phyloP scores from a whole-genome alignment of 2,888 invertebrate species.

The Diogma glabrata region DNA sequence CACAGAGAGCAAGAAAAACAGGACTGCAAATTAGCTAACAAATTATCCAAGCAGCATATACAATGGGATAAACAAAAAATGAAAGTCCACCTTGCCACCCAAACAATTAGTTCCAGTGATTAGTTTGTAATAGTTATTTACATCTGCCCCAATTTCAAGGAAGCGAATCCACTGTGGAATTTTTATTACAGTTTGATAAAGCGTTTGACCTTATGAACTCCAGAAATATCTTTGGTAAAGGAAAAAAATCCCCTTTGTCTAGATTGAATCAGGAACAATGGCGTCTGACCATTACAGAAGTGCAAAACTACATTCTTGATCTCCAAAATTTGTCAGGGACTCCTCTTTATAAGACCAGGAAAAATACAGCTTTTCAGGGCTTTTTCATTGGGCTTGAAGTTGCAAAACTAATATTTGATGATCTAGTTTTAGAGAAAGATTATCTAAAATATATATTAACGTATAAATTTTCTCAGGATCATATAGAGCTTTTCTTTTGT shows the following conservation, averaged over 20 bases:
- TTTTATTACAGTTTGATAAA: background rate
- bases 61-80: background rate
- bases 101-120: background rate
- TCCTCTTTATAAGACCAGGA: no score
- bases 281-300: no score
- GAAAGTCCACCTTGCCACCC: background rate
- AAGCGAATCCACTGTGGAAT: background rate
- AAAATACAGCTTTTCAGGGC: no score
- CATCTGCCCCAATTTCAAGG: background rate
- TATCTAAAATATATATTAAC: no score
- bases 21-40: background rate
- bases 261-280: no score
- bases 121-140: background rate
- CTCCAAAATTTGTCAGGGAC: no score
- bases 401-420: no score
- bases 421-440: no score
- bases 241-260: background rate
- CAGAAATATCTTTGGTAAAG: background rate
- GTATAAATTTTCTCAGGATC: no score
- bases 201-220: background rate
- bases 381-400: no score
- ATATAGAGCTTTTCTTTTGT: no score
- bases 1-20: background rate
- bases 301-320: no score
- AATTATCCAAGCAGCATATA: background rate